phyloP scores from a whole-genome alignment of 1,140 invertebrate genomes.

The Eumaeus atala region DNA sequence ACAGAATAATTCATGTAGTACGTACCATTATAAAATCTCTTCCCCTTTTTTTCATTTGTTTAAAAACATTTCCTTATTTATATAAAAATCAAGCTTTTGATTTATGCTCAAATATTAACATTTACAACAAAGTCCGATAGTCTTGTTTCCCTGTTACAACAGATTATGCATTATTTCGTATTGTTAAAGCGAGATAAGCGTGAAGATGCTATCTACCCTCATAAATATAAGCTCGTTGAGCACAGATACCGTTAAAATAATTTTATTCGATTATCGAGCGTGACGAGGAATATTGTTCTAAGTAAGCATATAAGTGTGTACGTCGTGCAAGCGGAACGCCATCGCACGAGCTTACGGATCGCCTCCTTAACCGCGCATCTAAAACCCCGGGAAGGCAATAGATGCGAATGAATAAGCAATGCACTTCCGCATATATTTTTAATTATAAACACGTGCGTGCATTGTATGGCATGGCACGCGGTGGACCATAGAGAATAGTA shows the following conservation, averaged over 20 bases:
- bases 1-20: too few species aligned
- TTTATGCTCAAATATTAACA: too few species aligned
- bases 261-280: constrained; percentile 28
- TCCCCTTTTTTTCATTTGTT: too few species aligned
- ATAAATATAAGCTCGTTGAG: constrained; percentile 2
- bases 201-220: too few species aligned
- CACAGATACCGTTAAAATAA: constrained; percentile 34
- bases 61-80: too few species aligned
- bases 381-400: constrained; percentile 58
- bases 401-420: constrained; percentile 58
- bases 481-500: constrained; percentile 45
- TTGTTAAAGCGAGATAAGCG: too few species aligned
- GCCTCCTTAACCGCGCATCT: constrained; percentile 25
- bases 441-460: constrained; percentile 31
- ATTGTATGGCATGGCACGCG: constrained; percentile 22
- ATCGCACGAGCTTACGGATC: constrained; percentile 36
- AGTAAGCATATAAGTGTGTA: constrained; percentile 22
- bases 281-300: constrained; percentile 6
- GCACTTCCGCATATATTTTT: constrained; percentile 47
- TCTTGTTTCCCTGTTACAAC: too few species aligned
- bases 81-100: too few species aligned
- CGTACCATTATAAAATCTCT: too few species aligned
- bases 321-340: constrained; percentile 35
- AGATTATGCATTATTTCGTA: too few species aligned
- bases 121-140: too few species aligned